Evolutionary conservation across 2,888 invertebrate species (phyloP), one percentile per base, ranked within the genome.

Genomic region (Calephelis perditalis): DNA sequence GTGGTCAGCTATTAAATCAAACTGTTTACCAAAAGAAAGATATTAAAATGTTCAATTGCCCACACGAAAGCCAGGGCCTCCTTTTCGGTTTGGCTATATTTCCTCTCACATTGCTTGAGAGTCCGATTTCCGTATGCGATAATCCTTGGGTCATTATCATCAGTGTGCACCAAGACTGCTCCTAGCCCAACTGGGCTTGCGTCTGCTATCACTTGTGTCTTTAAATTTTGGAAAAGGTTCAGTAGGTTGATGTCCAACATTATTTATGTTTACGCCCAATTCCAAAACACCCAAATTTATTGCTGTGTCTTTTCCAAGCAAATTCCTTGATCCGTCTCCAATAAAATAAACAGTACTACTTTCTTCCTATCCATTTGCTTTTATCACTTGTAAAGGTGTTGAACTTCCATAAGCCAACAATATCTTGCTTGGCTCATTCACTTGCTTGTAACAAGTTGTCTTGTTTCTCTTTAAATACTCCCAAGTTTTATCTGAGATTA

Each of bases 1-100:
- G 46, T 76, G 74, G 56, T 77, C 75, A 0, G 70, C 77, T 0
- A 74, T 55, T 0, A 77, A 63, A 0, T 76, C 78, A 58, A 74
- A 71, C 52, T 63, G 54, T 56, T 73, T 75, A 0, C 72, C 72
- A 60, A 49, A 0, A 73, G 59, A 26, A 67, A 73, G 1, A 69
- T 63, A 9, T 69, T 47, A 47, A 73, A 72, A 60, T 73, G 73
- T 37, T 62, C 56, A 3, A 57, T 37, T 10, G 56, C 56, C 59
- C 58, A 62, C 3, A 62, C 56, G 0, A 62, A n/a, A 15, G 68
- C 68, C 0, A 71, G 37, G 0, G 71, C 71, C 45, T 70, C 71
- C 58, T 73, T 71, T 40, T 73, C 70, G 0, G 73, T 71, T 59
- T 72, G 71, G 49, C 71, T 62, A 15, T 71, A 71, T 10, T 60